Evolutionary conservation across 2,888 invertebrate genomes (phyloP).

Genomic region (Drosophila macrospina): DNA sequence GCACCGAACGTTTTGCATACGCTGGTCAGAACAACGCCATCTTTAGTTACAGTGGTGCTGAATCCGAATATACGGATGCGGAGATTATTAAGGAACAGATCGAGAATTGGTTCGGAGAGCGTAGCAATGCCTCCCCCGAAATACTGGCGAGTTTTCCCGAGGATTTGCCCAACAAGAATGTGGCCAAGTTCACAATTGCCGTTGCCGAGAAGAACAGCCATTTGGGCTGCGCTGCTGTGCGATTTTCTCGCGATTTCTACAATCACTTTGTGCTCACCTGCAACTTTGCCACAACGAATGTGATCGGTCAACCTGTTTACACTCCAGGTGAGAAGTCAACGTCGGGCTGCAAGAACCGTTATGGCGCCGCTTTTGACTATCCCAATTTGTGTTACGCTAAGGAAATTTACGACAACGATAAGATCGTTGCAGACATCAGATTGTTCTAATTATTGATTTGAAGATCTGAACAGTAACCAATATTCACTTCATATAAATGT

Average conservation of each 20-base stretch:
- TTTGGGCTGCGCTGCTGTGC: constrained; percentile 35
- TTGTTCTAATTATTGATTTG: background rate
- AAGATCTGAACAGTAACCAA: background rate
- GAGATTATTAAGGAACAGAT: constrained; percentile 43
- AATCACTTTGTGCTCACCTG: constrained; percentile 40
- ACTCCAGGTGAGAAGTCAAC: constrained; percentile 34
- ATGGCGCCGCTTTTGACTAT: constrained; percentile 53
- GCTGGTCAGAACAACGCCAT: constrained; percentile 40
- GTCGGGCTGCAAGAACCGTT: constrained; percentile 37
- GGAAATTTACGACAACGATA: constrained; percentile 58
- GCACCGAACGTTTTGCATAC: constrained; percentile 42
- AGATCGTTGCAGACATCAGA: constrained; percentile 31
- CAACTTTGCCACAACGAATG: constrained; percentile 35
- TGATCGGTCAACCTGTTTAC: constrained; percentile 37
- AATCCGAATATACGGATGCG: constrained; percentile 34
- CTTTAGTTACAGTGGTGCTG: constrained; percentile 38
- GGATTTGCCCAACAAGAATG: constrained; percentile 27
- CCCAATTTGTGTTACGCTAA: constrained; percentile 61
- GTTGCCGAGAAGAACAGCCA: constrained; percentile 37
- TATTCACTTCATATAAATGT: background rate
- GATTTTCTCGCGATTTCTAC: constrained; percentile 35
- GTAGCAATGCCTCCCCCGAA: constrained; percentile 30
- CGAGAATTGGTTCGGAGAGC: constrained; percentile 33
- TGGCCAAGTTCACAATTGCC: constrained; percentile 35
- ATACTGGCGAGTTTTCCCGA: constrained; percentile 33